A percentile compares a stretch with the other conserved stretches of the same genome.
Conservation (phyloP, 2,888 invertebrate genomes). For the Volucella inanis region DNA sequence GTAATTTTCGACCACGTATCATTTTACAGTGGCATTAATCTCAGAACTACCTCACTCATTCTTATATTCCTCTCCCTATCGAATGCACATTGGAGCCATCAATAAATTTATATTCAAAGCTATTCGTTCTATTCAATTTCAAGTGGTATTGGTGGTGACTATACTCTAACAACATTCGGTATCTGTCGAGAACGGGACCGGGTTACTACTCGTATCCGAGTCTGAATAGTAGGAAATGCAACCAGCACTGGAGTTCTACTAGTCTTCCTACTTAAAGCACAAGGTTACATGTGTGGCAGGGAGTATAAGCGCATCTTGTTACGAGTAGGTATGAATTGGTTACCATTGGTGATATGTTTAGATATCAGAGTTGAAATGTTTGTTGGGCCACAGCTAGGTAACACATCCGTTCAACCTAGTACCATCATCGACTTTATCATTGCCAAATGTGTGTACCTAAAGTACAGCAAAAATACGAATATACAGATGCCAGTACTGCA, state of each 20-base stretch:
- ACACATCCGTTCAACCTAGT: constrained; percentile 67
- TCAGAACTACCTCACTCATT: constrained; percentile 8
- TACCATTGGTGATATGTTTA: constrained; percentile 47
- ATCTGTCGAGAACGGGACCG: neutral
- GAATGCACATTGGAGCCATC: constrained; percentile 61
- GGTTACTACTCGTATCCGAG: constrained; percentile 2
- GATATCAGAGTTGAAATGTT: constrained; percentile 61
- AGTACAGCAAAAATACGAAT: constrained; percentile 18
- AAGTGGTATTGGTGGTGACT: constrained; percentile 41
- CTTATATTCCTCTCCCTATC: constrained; percentile 35
- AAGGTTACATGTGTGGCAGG: constrained; percentile 26
- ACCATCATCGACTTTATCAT: constrained; percentile 24
- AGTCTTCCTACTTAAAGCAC: constrained; percentile 34
- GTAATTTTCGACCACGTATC: constrained; percentile 36
- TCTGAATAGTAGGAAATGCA: constrained; percentile 46
- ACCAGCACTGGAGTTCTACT: constrained; percentile 36
- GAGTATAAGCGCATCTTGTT: constrained; percentile 42
- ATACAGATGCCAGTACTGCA: constrained; percentile 10
- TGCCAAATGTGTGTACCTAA: constrained; percentile 27
- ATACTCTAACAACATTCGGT: constrained; percentile 4
- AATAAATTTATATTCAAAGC: constrained; percentile 68
- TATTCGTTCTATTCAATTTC: constrained; percentile 63
- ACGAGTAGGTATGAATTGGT: constrained; percentile 42
- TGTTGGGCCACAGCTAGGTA: constrained; percentile 55
- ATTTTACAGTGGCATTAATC: constrained; percentile 39